These are phyloP conservation scores for Nyleta sp. DNA, from an alignment of 2,888 invertebrate species.

Conservation along the genomic window DNA sequence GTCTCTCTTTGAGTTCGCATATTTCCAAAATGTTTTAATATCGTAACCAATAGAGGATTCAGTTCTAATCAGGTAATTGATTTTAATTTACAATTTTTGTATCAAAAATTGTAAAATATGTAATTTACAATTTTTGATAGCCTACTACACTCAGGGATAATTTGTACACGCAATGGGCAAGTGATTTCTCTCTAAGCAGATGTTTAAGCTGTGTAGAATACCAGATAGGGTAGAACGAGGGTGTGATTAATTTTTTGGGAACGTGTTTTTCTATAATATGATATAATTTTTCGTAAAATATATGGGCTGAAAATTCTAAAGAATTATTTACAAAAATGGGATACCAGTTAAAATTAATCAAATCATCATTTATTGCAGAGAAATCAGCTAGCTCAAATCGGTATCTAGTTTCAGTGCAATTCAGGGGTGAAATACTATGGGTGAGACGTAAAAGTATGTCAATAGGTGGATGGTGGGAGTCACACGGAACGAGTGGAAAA, in stretches of 20 bases:
- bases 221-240: background rate
- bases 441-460: too few species aligned
- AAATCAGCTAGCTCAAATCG: too few species aligned
- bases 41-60: background rate
- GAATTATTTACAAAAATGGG: background rate
- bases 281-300: slow-evolving; percentile 3
- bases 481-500: too few species aligned
- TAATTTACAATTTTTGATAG: too few species aligned
- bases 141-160: background rate
- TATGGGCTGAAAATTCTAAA: background rate
- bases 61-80: background rate
- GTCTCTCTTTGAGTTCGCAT: background rate
- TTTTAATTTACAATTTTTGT: background rate
- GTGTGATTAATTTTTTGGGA: background rate
- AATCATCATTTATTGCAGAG: too few species aligned
- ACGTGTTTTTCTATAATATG: slow-evolving; percentile 6
- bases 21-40: slow-evolving; percentile 7
- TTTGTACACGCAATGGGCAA: background rate
- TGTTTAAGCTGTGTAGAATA: background rate
- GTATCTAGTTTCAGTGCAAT: too few species aligned
- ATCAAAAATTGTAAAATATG: background rate
- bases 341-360: background rate
- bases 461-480: too few species aligned
- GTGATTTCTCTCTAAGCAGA: background rate
- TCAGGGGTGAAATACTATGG: too few species aligned